These are phyloP conservation scores for Anthopleura xanthogrammica DNA, from an alignment of 92 coral and sea anemone species.

Conservation along the genomic window DNA sequence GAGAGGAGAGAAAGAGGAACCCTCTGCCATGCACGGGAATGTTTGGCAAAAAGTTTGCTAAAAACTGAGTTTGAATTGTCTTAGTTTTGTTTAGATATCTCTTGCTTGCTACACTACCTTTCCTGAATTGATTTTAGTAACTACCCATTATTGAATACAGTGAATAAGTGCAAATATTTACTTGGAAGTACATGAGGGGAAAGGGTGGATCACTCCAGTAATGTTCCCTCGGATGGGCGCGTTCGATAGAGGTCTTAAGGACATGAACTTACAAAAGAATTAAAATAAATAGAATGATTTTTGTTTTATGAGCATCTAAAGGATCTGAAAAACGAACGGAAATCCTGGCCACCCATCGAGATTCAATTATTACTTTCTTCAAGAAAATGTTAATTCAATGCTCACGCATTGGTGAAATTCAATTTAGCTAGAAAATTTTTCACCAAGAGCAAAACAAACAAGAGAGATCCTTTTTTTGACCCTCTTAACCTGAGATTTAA, in stretches of 20 bases:
- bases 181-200: not conserved
- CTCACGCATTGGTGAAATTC: not conserved
- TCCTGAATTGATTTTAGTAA: not conserved
- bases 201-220: not conserved
- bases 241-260: not conserved
- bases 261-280: not conserved
- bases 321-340: constrained; percentile 1
- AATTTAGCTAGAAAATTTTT: too few relatives aligned
- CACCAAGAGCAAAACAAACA: too few relatives aligned
- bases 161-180: not conserved
- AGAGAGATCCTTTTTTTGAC: not conserved
- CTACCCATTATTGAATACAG: not conserved
- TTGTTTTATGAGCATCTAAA: not conserved
- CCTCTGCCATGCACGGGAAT: too few relatives aligned
- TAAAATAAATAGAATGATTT: not conserved
- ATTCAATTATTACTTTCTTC: not conserved
- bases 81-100: too few relatives aligned
- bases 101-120: too few relatives aligned
- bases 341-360: not conserved
- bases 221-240: not conserved
- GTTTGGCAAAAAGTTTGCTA: too few relatives aligned
- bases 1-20: too few relatives aligned
- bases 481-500: not conserved
- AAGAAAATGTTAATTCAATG: not conserved
- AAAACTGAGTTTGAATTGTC: too few relatives aligned